Percentiles rank a stretch among this genome's conserved stretches.
Evolutionary conservation across 2,113 vertebrate genomes (phyloP).

Genomic region (Scomber colias): DNA sequence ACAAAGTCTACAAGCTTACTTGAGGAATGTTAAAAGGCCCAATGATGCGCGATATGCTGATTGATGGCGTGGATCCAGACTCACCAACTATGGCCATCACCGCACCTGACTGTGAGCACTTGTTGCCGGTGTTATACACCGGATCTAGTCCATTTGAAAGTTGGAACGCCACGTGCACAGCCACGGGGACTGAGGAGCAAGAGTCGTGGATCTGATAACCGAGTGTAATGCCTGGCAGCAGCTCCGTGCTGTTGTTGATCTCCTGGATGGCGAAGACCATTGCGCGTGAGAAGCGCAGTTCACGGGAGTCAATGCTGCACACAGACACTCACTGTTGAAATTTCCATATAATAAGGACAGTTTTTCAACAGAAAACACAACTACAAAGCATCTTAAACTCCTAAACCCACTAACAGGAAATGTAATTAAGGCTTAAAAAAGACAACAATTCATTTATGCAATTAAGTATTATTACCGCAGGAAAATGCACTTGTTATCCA

Average conservation of each 20-base stretch:
- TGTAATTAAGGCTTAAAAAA: too few relatives aligned
- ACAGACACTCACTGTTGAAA: too few relatives aligned
- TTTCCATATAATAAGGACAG: too few relatives aligned
- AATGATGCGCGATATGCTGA: conserved; percentile 74
- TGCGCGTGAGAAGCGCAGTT: too few relatives aligned
- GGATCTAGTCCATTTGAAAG: conserved; percentile 66
- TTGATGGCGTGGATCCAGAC: conserved; percentile 79
- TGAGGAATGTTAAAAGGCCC: conserved; percentile 79
- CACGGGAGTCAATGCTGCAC: too few relatives aligned
- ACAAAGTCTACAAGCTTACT: conserved; percentile 50
- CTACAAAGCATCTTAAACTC: too few relatives aligned
- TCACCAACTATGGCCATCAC: conserved; percentile 75
- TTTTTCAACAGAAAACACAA: too few relatives aligned
- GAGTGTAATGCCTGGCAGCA: conserved; percentile 76
- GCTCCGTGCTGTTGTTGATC: conserved; percentile 80
- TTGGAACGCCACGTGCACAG: conserved; percentile 71
- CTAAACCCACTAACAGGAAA: too few relatives aligned
- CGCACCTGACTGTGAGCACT: conserved; percentile 60
- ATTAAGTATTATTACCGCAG: too few relatives aligned
- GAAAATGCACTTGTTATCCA: too few relatives aligned
- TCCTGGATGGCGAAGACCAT: conserved; percentile 82
- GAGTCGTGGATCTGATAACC: conserved; percentile 82
- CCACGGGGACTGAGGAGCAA: conserved; percentile 64
- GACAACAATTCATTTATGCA: too few relatives aligned
- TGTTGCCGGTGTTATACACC: background rate